A percentile compares a stretch with the other conserved stretches of the same genome.
Evolutionary conservation across 2,797 vertebrate genomes (phyloP).

Genomic region (Morelia viridis): DNA sequence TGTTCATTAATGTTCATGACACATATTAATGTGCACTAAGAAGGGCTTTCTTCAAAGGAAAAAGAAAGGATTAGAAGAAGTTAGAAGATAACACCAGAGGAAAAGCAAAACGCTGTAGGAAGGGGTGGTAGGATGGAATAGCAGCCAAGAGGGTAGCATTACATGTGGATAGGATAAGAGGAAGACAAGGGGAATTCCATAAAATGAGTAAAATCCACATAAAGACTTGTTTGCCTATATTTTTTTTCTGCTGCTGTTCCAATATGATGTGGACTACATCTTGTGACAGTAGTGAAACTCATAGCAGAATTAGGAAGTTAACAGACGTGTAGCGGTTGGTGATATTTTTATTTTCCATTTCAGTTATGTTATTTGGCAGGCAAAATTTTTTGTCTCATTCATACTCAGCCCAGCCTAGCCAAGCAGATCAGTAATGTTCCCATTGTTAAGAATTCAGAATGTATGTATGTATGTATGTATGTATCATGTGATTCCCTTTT

Average conservation of each 20-base stretch:
- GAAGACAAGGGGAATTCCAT: neutral
- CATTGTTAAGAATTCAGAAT: neutral
- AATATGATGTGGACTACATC: neutral
- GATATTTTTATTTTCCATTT: neutral
- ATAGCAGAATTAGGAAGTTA: neutral
- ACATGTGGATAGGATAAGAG: neutral
- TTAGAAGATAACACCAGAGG: neutral
- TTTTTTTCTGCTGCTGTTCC: neutral
- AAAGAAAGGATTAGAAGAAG: constrained; percentile 7
- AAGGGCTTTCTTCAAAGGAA: constrained; percentile 21
- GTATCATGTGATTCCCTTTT: neutral
- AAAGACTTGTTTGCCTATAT: neutral
- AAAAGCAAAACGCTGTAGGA: neutral
- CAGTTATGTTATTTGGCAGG: neutral
- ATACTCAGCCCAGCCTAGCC: neutral
- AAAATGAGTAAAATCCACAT: neutral
- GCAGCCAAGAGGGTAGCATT: neutral
- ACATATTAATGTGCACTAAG: constrained; percentile 48
- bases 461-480: neutral
- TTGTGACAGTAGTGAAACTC: neutral
- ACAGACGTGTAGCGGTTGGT: neutral
- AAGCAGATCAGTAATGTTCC: neutral
- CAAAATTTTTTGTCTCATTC: neutral
- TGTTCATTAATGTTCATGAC: constrained; percentile 39
- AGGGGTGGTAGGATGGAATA: neutral